phyloP scores from a whole-genome alignment of 2,888 invertebrate species.

The Galerucella nymphaeae region DNA sequence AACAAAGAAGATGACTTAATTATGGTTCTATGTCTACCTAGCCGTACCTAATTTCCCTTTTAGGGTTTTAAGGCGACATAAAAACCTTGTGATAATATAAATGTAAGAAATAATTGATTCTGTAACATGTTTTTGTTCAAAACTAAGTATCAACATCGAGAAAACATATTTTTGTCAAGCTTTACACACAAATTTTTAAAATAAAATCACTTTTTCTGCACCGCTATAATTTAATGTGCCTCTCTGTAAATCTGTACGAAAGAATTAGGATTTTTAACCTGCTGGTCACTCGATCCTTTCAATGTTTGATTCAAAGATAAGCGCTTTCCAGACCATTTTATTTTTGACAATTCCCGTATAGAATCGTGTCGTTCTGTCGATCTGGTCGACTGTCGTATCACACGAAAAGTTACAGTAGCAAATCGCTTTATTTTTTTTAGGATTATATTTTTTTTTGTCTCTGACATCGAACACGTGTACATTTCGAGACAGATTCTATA shows the following conservation, averaged over 20 bases:
- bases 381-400: slow-evolving; percentile 35
- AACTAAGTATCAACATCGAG: too few relatives aligned
- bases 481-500: slow-evolving; percentile 23
- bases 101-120: too few relatives aligned
- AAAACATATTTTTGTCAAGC: too few relatives aligned
- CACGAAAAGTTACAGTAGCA: slow-evolving; percentile 44
- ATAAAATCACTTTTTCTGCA: not conserved
- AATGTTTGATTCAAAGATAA: slow-evolving; percentile 23
- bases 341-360: not conserved
- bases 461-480: slow-evolving; percentile 39
- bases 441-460: slow-evolving; percentile 30
- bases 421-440: slow-evolving; percentile 42
- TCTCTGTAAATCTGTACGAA: not conserved
- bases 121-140: too few relatives aligned
- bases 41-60: too few relatives aligned
- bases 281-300: slow-evolving; percentile 18
- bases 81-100: too few relatives aligned
- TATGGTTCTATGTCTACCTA: too few relatives aligned
- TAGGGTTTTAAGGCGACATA: too few relatives aligned
- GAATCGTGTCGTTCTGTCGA: not conserved
- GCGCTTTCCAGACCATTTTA: not conserved
- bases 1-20: too few relatives aligned
- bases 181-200: too few relatives aligned
- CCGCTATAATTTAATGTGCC: not conserved
- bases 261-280: slow-evolving; percentile 23